These are phyloP conservation scores for Crotalus helleri DNA, from an alignment of 2,113 vertebrate species.

Conservation along the genomic window DNA sequence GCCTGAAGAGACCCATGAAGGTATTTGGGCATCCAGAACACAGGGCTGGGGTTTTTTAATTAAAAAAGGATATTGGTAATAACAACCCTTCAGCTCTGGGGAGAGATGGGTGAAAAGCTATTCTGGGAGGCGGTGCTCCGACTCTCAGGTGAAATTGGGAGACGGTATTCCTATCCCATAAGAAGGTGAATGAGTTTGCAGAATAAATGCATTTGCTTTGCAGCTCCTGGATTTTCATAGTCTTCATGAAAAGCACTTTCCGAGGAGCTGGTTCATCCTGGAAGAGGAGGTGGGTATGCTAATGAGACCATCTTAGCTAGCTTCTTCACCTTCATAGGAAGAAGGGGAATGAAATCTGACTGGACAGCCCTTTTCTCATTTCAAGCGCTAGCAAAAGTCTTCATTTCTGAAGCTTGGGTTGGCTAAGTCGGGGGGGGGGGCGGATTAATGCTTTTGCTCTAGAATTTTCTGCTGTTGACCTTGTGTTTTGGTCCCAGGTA, in stretches of 20 bases:
- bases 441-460: background rate
- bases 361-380: background rate
- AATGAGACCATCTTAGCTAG: background rate
- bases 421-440: background rate
- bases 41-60: background rate
- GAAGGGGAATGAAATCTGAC: too few relatives aligned
- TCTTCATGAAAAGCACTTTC: background rate
- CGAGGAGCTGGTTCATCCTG: background rate
- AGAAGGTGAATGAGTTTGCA: background rate
- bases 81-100: background rate
- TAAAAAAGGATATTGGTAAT: background rate
- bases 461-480: background rate
- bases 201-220: background rate
- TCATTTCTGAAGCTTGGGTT: background rate
- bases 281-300: background rate
- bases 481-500: background rate
- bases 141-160: background rate
- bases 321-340: background rate
- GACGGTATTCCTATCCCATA: background rate
- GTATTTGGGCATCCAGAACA: background rate
- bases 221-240: background rate
- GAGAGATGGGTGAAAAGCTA: background rate
- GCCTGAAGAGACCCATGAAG: background rate
- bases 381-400: background rate
- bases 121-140: background rate